Percentiles rank a stretch among this genome's conserved stretches.
Evolutionary conservation across 2,797 vertebrate genomes (phyloP).

Genomic region (Loris lydekkerianus): DNA sequence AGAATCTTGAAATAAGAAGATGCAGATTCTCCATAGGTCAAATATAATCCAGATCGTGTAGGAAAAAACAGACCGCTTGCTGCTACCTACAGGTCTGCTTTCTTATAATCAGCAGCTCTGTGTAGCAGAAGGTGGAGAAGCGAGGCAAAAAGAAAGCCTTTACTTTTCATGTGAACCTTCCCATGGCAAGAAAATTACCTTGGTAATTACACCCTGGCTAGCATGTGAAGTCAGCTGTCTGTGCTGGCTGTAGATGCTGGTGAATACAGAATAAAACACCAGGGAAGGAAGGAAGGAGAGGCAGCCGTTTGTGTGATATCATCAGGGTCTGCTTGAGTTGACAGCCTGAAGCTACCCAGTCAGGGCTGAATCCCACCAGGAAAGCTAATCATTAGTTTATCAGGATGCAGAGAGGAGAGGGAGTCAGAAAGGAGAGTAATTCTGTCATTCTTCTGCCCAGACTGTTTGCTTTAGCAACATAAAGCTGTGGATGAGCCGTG

Average conservation of each 20-base stretch:
- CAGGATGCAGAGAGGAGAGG: slow-evolving; percentile 86
- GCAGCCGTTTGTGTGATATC: slow-evolving; percentile 69
- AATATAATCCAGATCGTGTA: background rate
- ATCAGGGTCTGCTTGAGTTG: slow-evolving; percentile 84
- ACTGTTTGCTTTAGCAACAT: slow-evolving; percentile 91
- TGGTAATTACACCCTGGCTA: slow-evolving; percentile 36
- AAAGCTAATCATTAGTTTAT: slow-evolving; percentile 89
- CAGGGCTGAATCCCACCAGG: slow-evolving; percentile 89
- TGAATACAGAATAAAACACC: slow-evolving; percentile 57
- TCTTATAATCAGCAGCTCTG: slow-evolving; percentile 14
- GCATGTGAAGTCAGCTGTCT: background rate
- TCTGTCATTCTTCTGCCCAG: slow-evolving; percentile 91
- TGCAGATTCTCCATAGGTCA: background rate
- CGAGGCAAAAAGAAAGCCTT: slow-evolving; percentile 6
- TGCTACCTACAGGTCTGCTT: background rate
- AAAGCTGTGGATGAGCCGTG: slow-evolving; percentile 88
- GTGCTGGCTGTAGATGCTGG: background rate
- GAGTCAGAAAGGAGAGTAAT: slow-evolving; percentile 87
- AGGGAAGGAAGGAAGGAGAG: slow-evolving; percentile 71
- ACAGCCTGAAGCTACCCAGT: slow-evolving; percentile 86
- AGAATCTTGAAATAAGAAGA: background rate
- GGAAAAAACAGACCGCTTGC: slow-evolving; percentile 58
- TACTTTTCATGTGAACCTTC: slow-evolving; percentile 58
- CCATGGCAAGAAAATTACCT: slow-evolving; percentile 51
- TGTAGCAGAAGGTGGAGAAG: background rate